Percentiles rank a stretch among this genome's conserved stretches.
Evolutionary conservation across 2,888 invertebrate genomes (phyloP).

Genomic region (Anorthoa munda): DNA sequence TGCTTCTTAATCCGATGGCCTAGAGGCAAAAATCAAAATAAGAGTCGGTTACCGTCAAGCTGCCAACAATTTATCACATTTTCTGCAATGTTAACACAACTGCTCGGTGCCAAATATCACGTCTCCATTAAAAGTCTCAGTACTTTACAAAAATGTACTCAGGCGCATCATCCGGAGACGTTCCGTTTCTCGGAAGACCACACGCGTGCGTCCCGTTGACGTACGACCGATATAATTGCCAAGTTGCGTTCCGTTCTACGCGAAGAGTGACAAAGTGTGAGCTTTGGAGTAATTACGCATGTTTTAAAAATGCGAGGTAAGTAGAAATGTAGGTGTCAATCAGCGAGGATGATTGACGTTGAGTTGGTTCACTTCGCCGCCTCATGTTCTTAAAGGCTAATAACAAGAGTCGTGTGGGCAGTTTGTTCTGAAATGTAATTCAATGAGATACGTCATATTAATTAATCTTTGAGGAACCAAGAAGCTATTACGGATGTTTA

Average conservation of each 20-base stretch:
- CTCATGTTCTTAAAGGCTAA: constrained; percentile 10
- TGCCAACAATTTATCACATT: constrained; percentile 33
- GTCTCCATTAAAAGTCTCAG: constrained; percentile 57
- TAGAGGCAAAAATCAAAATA: constrained; percentile 12
- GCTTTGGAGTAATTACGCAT: constrained; percentile 59
- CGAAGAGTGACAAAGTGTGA: constrained; percentile 62
- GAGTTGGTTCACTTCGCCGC: constrained; percentile 20
- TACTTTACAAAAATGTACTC: constrained; percentile 65
- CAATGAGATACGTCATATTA: constrained; percentile 20
- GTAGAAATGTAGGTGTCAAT: constrained; percentile 54
- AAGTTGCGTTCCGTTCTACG: constrained; percentile 62
- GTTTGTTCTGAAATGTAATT: constrained; percentile 25
- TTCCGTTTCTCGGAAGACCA: constrained; percentile 74
- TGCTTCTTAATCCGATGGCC: constrained; percentile 14
- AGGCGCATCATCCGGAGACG: constrained; percentile 63
- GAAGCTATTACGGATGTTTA: constrained; percentile 34
- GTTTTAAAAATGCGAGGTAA: constrained; percentile 56
- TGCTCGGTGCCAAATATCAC: constrained; percentile 34
- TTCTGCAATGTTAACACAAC: constrained; percentile 24
- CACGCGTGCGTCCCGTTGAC: constrained; percentile 71
- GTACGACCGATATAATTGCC: constrained; percentile 73
- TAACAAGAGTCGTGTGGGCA: constrained; percentile 12
- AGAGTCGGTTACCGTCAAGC: neutral
- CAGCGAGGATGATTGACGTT: constrained; percentile 51
- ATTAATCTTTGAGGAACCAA: constrained; percentile 27